Evolutionary conservation across 2,888 invertebrate genomes (phyloP).

Genomic region (Sinopyrophorus schimmeli): DNA sequence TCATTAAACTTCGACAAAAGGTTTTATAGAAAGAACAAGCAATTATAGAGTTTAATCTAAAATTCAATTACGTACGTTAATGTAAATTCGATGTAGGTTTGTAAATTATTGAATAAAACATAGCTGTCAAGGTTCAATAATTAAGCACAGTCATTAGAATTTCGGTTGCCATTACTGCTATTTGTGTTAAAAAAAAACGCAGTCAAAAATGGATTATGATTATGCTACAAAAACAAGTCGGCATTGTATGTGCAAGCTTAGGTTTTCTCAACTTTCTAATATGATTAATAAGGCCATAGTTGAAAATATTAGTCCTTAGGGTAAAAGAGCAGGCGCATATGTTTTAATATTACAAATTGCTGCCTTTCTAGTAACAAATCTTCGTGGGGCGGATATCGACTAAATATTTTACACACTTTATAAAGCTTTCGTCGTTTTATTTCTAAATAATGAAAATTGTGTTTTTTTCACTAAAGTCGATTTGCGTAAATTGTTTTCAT

Average conservation of each 20-base stretch:
- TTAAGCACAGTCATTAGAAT: conserved; percentile 9
- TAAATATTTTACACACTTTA: conserved; percentile 11
- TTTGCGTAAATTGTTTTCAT: too few species aligned
- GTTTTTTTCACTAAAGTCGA: too few species aligned
- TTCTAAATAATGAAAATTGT: too few species aligned
- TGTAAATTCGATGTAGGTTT: conserved; percentile 8
- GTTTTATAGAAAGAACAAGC: not conserved
- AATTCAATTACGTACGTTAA: conserved; percentile 10
- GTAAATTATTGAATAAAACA: conserved; percentile 11
- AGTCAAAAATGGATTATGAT: too few species aligned
- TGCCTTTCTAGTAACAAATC: conserved; percentile 21
- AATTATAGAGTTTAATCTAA: not conserved
- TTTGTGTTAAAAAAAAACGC: too few species aligned
- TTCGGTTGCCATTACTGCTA: too few species aligned
- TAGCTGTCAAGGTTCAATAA: conserved; percentile 10
- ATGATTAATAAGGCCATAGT: conserved; percentile 24
- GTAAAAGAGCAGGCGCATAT: conserved; percentile 14
- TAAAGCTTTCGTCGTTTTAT: too few species aligned
- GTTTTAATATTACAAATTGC: conserved; percentile 28
- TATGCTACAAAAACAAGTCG: too few species aligned
- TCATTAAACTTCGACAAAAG: not conserved
- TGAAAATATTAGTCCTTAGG: conserved; percentile 19
- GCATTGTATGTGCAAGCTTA: too few species aligned
- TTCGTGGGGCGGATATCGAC: conserved; percentile 15
- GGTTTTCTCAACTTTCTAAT: conserved; percentile 27